Evolutionary conservation across 2,113 vertebrate species (phyloP).

Genomic region (Dascyllus trimaculatus): DNA sequence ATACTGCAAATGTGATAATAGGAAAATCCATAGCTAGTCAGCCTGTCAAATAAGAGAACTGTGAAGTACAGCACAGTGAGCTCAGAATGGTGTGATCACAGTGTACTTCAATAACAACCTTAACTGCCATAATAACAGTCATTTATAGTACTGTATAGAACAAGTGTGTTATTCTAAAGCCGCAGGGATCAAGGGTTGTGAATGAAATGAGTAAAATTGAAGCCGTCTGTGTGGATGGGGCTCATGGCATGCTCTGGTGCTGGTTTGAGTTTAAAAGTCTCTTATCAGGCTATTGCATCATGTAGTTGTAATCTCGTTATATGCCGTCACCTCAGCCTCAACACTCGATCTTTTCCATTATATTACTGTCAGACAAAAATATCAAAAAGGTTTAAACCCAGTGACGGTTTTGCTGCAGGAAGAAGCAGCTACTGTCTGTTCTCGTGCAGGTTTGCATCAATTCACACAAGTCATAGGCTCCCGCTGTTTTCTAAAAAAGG

Average conservation of each 20-base stretch:
- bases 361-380: not conserved
- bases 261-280: not conserved
- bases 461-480: not conserved
- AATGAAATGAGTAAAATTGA: not conserved
- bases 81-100: not conserved
- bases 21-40: too few species aligned
- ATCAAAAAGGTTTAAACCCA: not conserved
- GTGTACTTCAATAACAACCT: conserved; percentile 35
- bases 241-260: not conserved
- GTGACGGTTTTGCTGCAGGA: not conserved
- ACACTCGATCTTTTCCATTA: conserved; percentile 3
- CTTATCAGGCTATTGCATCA: not conserved
- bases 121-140: conserved; percentile 35
- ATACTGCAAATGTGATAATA: too few species aligned
- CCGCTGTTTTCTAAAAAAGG: conserved; percentile 20
- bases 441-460: not conserved
- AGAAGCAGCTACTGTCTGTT: conserved; percentile 11
- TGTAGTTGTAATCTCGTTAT: not conserved
- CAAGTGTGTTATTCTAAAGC: conserved; percentile 34
- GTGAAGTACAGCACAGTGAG: not conserved
- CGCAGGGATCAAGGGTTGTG: conserved; percentile 8
- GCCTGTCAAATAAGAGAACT: conserved; percentile 16
- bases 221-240: not conserved
- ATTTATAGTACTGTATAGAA: conserved; percentile 14
- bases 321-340: not conserved